Percentiles rank a stretch among this genome's conserved stretches.
Conservation (phyloP, 2,888 invertebrate genomes). For the Alloscopus bannaensis region DNA sequence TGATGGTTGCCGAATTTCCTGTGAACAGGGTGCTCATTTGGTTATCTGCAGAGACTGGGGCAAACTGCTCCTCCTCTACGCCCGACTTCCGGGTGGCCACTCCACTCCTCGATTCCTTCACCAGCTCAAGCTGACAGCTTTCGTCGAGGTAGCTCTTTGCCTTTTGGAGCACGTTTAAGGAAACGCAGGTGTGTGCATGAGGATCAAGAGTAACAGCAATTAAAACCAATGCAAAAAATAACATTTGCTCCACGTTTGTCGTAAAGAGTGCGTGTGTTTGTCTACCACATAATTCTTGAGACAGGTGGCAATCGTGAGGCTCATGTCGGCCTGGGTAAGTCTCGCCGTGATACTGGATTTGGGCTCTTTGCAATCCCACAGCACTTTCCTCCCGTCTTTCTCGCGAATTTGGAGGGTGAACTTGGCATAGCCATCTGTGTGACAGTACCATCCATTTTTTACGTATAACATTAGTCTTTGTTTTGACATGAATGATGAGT, state of each 20-base stretch:
- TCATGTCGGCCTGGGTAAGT: slow-evolving; percentile 52
- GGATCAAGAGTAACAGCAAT: not conserved
- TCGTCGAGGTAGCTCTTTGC: slow-evolving; percentile 34
- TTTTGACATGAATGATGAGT: not conserved
- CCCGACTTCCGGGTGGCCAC: not conserved
- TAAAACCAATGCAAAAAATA: not conserved
- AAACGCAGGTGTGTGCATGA: slow-evolving; percentile 4
- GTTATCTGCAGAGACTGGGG: not conserved
- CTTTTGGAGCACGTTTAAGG: slow-evolving; percentile 14
- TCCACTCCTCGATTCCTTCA: slow-evolving; percentile 6
- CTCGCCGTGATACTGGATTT: slow-evolving; percentile 20
- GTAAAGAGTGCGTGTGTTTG: no score
- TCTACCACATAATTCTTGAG: slow-evolving; percentile 47
- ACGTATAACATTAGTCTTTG: not conserved
- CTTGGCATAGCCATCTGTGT: slow-evolving; percentile 36
- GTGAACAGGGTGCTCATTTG: slow-evolving; percentile 20
- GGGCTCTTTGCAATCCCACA: slow-evolving; percentile 39
- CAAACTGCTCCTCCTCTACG: slow-evolving; percentile 26
- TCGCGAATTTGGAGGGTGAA: slow-evolving; percentile 32
- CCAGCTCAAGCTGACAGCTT: slow-evolving; percentile 32
- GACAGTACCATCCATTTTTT: not conserved
- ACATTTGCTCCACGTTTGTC: not conserved
- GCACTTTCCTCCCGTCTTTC: slow-evolving; percentile 5
- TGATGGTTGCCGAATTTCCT: slow-evolving; percentile 32
- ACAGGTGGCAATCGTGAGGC: slow-evolving; percentile 29